These are phyloP conservation scores for Sus cebifrons DNA, from an alignment of 2,797 vertebrate genomes.

Conservation along the genomic window DNA sequence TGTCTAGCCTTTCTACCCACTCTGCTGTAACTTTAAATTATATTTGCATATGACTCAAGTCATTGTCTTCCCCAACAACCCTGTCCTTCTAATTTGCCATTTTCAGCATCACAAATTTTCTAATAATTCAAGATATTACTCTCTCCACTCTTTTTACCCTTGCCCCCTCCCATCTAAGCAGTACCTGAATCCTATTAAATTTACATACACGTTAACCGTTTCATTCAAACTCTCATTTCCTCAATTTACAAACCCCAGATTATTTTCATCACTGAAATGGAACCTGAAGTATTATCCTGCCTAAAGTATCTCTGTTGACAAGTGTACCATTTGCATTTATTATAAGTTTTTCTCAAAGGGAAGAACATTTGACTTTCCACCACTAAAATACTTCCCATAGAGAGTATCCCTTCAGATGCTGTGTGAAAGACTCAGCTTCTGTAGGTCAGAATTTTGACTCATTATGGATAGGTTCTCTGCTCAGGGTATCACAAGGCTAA, in stretches of 20 bases:
- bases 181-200: background rate
- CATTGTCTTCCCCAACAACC: background rate
- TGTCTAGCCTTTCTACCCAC: background rate
- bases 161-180: background rate
- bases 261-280: background rate
- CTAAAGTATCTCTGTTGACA: background rate
- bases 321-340: background rate
- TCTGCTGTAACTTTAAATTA: background rate
- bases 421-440: background rate
- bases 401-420: background rate
- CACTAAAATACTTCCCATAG: background rate
- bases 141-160: background rate
- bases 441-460: background rate
- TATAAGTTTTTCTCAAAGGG: background rate
- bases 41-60: background rate
- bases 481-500: background rate
- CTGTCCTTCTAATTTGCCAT: slow-evolving; percentile 11
- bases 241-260: background rate
- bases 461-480: background rate
- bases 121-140: background rate
- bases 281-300: background rate
- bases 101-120: background rate
- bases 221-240: background rate
- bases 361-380: background rate
- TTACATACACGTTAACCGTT: background rate